phyloP scores from a whole-genome alignment of 2,113 vertebrate genomes.

The Himantopus leucocephalus region DNA sequence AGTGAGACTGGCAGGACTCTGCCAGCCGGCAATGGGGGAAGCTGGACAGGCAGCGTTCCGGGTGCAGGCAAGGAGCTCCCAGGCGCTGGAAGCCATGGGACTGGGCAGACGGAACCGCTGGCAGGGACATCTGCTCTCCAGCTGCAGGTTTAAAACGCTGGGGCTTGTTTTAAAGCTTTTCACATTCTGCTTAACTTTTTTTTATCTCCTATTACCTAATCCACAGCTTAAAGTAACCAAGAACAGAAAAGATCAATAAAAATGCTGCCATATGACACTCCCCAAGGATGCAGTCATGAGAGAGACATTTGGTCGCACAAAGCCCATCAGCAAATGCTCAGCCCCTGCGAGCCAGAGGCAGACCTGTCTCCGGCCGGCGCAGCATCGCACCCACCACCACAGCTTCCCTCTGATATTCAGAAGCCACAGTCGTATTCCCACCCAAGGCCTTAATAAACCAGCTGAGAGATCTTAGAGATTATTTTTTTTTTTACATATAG shows the following conservation, averaged over 20 bases:
- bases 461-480: background rate
- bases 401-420: background rate
- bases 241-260: background rate
- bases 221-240: background rate
- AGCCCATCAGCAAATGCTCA: background rate
- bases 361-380: rapidly evolving
- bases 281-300: background rate
- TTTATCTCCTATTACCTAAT: background rate
- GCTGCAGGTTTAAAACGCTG: too few relatives aligned
- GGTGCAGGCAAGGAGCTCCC: background rate
- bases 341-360: background rate
- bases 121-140: background rate
- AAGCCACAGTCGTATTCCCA: background rate
- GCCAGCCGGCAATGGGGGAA: background rate
- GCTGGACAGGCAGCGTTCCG: background rate
- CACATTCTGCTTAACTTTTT: background rate
- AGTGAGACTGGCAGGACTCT: background rate
- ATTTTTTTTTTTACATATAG: too few relatives aligned
- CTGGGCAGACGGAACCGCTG: background rate
- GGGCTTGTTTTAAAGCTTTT: background rate
- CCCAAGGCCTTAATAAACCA: background rate
- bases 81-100: background rate
- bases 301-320: background rate
- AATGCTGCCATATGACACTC: rapidly evolving
- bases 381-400: background rate